Evolutionary conservation across 2,888 invertebrate species (phyloP).

Genomic region (Octodonta nipae): DNA sequence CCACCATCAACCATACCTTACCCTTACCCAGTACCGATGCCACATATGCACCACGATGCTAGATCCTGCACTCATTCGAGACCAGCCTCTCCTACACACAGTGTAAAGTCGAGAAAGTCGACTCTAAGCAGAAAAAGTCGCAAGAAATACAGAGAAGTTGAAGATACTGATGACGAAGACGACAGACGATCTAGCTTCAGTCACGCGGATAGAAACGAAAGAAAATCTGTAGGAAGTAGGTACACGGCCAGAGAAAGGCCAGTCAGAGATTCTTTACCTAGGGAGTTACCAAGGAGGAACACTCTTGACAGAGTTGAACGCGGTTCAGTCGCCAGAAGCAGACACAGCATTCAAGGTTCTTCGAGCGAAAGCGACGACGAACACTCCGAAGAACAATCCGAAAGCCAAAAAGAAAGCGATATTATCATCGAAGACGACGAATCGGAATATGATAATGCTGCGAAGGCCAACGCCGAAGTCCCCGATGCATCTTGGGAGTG

Average conservation of each 20-base stretch:
- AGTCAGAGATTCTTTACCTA: conserved; percentile 27
- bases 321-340: conserved; percentile 20
- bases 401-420: conserved; percentile 18
- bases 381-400: conserved; percentile 18
- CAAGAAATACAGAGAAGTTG: conserved; percentile 36
- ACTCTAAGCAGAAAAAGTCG: conserved; percentile 43
- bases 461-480: conserved; percentile 20
- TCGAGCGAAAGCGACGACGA: conserved; percentile 27
- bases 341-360: conserved; percentile 22
- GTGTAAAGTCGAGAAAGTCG: conserved; percentile 56
- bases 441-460: conserved; percentile 21
- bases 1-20: conserved; percentile 30
- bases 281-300: conserved; percentile 23
- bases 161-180: conserved; percentile 36
- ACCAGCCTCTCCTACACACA: conserved; percentile 54
- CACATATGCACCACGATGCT: conserved; percentile 38
- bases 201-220: conserved; percentile 22
- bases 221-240: conserved; percentile 26
- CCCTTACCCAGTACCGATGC: conserved; percentile 24
- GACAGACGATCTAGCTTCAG: conserved; percentile 30
- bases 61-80: conserved; percentile 50
- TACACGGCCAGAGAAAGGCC: conserved; percentile 23
- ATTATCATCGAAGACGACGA: conserved; percentile 24
- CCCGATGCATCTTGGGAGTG: conserved; percentile 65
- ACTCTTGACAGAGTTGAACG: conserved; percentile 22